These are phyloP conservation scores for Ifrita kowaldi DNA, from an alignment of 2,113 vertebrate species.

Conservation along the genomic window DNA sequence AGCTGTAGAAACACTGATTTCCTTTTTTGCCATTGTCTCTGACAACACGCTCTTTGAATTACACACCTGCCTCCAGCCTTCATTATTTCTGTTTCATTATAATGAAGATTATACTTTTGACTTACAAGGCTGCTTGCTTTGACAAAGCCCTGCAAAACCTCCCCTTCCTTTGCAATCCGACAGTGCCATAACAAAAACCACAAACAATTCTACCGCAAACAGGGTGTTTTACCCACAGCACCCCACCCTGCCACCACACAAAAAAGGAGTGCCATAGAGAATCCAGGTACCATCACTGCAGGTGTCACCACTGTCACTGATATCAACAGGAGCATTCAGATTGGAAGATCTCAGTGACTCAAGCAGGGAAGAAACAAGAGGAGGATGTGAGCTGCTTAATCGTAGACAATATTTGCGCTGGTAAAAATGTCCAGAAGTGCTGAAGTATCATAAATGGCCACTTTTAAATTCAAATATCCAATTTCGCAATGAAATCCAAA, in stretches of 20 bases:
- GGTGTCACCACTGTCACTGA: neutral
- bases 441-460: neutral
- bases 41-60: neutral
- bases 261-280: rapidly evolving
- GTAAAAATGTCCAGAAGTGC: neutral
- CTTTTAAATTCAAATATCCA: neutral
- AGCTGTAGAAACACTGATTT: neutral
- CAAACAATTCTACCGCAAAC: neutral
- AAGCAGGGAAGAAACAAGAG: neutral
- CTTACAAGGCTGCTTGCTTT: neutral
- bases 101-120: neutral
- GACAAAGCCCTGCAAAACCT: neutral
- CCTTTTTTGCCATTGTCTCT: neutral
- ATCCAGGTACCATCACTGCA: no score
- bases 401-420: rapidly evolving
- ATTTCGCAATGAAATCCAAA: neutral
- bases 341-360: rapidly evolving
- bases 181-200: neutral
- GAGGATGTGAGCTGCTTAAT: neutral
- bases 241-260: neutral
- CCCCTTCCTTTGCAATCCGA: neutral
- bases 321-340: neutral
- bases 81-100: constrained; percentile 19
- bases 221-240: neutral
- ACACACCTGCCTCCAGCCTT: constrained; percentile 19